Evolutionary conservation across 2,113 vertebrate genomes (phyloP).

Genomic region (Elanoides forficatus): DNA sequence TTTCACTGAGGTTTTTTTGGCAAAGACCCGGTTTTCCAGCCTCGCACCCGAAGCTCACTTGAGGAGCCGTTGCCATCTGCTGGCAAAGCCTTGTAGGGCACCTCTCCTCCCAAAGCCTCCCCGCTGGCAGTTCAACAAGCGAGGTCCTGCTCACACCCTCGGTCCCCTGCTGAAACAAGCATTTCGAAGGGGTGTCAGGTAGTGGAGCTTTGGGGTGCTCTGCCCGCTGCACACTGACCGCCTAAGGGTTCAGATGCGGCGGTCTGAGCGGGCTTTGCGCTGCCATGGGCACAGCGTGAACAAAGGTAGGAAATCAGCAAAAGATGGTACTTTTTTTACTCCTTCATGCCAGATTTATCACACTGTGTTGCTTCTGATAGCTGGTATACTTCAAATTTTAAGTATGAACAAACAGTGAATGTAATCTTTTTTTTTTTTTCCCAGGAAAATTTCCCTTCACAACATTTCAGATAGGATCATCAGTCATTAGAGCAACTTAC

Average conservation of each 20-base stretch:
- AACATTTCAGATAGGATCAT: not conserved
- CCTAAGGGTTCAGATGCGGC: not conserved
- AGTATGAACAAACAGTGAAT: not conserved
- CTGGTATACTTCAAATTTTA: not conserved
- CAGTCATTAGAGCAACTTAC: not conserved
- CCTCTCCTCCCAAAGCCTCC: not conserved
- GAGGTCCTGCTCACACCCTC: not conserved
- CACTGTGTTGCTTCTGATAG: not conserved
- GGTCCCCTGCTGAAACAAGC: accelerated
- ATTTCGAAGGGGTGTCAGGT: not conserved
- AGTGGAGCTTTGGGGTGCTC: not conserved
- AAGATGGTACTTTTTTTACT: not conserved
- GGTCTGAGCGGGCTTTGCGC: not conserved
- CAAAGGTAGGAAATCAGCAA: not conserved
- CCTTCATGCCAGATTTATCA: not conserved
- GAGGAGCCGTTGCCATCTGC: slow-evolving; percentile 71
- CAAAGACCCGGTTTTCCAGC: not conserved
- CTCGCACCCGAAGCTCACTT: not conserved
- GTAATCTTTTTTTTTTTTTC: not conserved
- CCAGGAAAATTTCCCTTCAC: not conserved
- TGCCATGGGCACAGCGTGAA: accelerated
- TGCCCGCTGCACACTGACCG: not conserved
- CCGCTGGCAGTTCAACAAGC: not conserved
- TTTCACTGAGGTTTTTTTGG: not conserved
- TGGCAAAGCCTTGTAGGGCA: slow-evolving; percentile 29